Conservation (phyloP, 2,113 vertebrate genomes). For the Peucedramus taeniatus region DNA sequence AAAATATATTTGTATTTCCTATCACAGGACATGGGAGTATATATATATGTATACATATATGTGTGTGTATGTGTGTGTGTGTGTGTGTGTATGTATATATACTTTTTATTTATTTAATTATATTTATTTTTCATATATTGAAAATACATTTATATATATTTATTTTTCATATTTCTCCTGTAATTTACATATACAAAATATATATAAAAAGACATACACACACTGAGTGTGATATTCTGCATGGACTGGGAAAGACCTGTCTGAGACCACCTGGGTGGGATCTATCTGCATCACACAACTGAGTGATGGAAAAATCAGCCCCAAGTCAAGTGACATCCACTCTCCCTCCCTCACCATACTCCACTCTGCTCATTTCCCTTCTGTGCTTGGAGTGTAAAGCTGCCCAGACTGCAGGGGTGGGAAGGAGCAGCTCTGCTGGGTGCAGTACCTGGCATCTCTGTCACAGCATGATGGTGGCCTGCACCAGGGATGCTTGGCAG, state of each 20-base stretch:
- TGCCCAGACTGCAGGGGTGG: background rate
- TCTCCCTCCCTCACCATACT: background rate
- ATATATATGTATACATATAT: background rate
- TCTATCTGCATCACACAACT: background rate
- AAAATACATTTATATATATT: background rate
- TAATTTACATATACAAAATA: background rate
- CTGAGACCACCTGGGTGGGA: background rate
- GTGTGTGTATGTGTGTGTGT: accelerated
- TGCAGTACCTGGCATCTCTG: accelerated
- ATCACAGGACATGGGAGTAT: background rate
- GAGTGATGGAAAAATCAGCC: background rate
- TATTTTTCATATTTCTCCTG: background rate
- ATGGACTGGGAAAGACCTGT: background rate
- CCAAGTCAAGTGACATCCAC: background rate
- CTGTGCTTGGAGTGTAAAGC: background rate
- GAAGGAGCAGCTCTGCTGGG: background rate
- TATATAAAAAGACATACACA: background rate
- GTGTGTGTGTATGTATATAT: background rate
- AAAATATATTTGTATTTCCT: background rate
- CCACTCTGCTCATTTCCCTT: accelerated
- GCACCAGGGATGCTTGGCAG: background rate
- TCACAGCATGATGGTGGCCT: accelerated
- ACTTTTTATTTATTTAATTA: background rate
- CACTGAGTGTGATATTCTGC: background rate
- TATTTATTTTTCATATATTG: background rate